Evolutionary conservation across 2,888 invertebrate species (phyloP), one percentile per base, ranked within the genome.

Genomic region (Mythimna lalbum): DNA sequence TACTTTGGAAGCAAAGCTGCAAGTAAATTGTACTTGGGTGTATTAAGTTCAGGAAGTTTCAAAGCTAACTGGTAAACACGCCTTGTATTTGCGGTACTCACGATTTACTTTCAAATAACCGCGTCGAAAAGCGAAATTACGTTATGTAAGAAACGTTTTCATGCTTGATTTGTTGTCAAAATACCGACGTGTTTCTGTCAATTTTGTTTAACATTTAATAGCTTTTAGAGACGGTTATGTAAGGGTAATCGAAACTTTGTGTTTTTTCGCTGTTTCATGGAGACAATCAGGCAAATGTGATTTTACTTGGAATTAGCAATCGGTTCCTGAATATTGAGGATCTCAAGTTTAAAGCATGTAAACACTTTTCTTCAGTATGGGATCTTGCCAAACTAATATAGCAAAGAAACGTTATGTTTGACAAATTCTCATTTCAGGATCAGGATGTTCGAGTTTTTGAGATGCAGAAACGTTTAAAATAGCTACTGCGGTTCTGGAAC

Each of bases 21-120:
- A 43, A 6, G 6, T 17, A 43, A 43, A 4, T 17, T 5, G 1
- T 1, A 43, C 43, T 43, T 43, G 14, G 39, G 1, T 17, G 17
- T 0, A 43, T 14, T 43, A 4, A 43, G 14, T 10, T 21, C 21
- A 67, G 17, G 27, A 19, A 47, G 36, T 68, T n/a, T 61, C 33
- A 33, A 17, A 61, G 53, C 27, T 60, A 21, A 72, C 50, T 69
- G n/a, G n/a, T 49, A 17, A 83, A 63, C 62, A 82, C 62, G 65
- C 52, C 43, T 55, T 52, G 64, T 36, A 33, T 66, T 62, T 59
- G 64, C 53, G 31, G 47, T 69, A 56, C 59, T 76, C 77, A 86
- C 82, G 78, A 79, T 83, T 86, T 83, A 84, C 91, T 91, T 92
- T 90, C 90, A 83, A 88, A 83, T 56, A 50, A 68, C 61, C 64